phyloP scores from a whole-genome alignment of 2,113 vertebrate species.

The Toxostoma redivivum region DNA sequence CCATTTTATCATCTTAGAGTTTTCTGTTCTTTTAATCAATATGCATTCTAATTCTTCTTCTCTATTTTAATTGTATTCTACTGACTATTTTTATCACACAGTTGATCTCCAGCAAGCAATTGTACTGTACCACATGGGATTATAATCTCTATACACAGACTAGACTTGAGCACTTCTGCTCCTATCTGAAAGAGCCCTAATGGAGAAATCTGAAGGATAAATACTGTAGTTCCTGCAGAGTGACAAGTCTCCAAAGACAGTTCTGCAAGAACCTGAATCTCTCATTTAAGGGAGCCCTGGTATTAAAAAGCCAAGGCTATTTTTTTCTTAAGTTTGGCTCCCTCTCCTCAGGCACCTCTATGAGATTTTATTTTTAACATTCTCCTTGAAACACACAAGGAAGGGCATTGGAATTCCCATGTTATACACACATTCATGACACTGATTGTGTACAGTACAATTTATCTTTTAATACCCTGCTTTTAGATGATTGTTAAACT shows the following conservation, averaged over 20 bases:
- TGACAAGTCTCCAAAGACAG: background rate
- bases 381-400: background rate
- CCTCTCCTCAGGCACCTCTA: background rate
- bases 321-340: background rate
- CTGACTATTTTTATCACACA: background rate
- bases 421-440: background rate
- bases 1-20: background rate
- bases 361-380: background rate
- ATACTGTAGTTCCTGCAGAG: background rate
- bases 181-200: background rate
- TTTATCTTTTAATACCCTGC: background rate
- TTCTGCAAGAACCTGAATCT: background rate
- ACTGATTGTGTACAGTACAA: background rate
- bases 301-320: background rate
- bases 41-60: background rate
- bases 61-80: background rate
- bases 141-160: background rate
- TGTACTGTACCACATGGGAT: background rate
- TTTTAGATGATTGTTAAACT: background rate
- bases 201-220: background rate
- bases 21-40: background rate
- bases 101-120: background rate
- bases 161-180: background rate
- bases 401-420: background rate
- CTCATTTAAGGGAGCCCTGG: background rate